Percentiles rank a stretch among this genome's conserved stretches.
phyloP scores from a whole-genome alignment of 2,888 invertebrate genomes.

The Diplolepis rosae region DNA sequence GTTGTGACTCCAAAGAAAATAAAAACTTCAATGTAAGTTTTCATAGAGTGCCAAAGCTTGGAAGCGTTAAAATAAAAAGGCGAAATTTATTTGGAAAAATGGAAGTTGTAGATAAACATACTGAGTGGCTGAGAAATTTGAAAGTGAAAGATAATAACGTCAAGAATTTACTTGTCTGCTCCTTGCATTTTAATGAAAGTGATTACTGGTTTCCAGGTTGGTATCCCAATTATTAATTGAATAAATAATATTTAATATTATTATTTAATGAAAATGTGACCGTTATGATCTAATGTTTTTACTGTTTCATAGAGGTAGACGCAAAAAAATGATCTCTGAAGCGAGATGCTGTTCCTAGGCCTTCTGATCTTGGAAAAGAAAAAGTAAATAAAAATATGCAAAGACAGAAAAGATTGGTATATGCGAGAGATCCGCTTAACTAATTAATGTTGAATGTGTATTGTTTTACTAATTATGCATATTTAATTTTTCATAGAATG shows the following conservation, averaged over 20 bases:
- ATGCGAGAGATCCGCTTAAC: background rate
- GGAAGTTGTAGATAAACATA: too few relatives aligned
- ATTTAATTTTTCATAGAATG: background rate
- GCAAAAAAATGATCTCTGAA: constrained; percentile 3
- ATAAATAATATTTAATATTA: background rate
- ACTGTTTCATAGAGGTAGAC: background rate
- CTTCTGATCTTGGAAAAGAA: background rate
- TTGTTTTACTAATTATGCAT: background rate
- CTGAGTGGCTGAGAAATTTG: too few relatives aligned
- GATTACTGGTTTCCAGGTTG: too few relatives aligned
- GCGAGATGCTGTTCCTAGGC: constrained; percentile 20
- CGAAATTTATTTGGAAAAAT: too few relatives aligned
- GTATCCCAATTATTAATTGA: too few relatives aligned
- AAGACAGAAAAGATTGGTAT: constrained; percentile 28
- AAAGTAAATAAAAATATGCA: constrained; percentile 2
- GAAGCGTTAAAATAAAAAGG: too few relatives aligned
- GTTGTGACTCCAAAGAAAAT: too few relatives aligned
- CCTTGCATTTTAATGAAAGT: too few relatives aligned
- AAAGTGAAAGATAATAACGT: too few relatives aligned
- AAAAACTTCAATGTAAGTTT: too few relatives aligned
- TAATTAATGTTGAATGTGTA: background rate
- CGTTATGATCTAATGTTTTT: background rate
- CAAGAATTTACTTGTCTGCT: too few relatives aligned
- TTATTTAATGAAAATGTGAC: background rate
- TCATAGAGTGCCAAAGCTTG: too few relatives aligned